Conservation (phyloP, 2,113 vertebrate genomes). For the Elaphurus davidianus region DNA sequence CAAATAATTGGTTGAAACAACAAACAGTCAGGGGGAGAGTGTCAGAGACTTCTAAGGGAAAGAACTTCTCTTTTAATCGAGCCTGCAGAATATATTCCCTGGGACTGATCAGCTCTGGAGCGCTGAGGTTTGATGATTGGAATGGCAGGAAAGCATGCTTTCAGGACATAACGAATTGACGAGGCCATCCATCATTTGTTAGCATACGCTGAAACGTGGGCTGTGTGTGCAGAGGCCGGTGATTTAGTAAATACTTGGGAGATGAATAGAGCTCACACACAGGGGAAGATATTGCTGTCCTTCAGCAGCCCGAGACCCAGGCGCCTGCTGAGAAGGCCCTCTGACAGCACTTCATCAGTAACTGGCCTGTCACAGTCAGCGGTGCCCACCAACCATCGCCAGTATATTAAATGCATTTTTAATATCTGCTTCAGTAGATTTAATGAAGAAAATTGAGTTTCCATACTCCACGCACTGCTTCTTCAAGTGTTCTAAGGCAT, state of each 20-base stretch:
- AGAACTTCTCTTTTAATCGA: slow-evolving; percentile 94
- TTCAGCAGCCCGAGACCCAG: slow-evolving; percentile 89
- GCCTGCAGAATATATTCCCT: slow-evolving; percentile 95
- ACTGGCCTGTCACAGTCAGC: slow-evolving; percentile 89
- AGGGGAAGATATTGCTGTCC: slow-evolving; percentile 89
- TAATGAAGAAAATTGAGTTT: slow-evolving; percentile 91
- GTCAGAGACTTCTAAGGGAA: slow-evolving; percentile 86
- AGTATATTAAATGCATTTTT: slow-evolving; percentile 91
- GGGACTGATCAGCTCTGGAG: slow-evolving; percentile 97
- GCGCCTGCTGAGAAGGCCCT: slow-evolving; percentile 89
- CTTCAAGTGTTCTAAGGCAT: slow-evolving; percentile 83
- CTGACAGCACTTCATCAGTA: slow-evolving; percentile 89
- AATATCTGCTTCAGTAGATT: slow-evolving; percentile 90
- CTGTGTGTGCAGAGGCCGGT: slow-evolving; percentile 93
- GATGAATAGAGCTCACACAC: slow-evolving; percentile 89
- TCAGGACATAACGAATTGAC: slow-evolving; percentile 99
- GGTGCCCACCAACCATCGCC: slow-evolving; percentile 86
- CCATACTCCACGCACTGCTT: slow-evolving; percentile 84
- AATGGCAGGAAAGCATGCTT: slow-evolving; percentile 99
- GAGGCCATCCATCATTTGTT: slow-evolving; percentile 99
- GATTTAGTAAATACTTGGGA: slow-evolving; percentile 97
- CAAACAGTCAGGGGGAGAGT: slow-evolving; percentile 75
- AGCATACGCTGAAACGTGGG: slow-evolving; percentile 92
- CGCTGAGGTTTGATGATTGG: slow-evolving; percentile 97
- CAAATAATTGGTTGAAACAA: slow-evolving; percentile 75